Percentiles rank a stretch among this genome's conserved stretches.
These are phyloP conservation scores for Venturia canescens DNA, from an alignment of 1,140 invertebrate species.

Conservation along the genomic window DNA sequence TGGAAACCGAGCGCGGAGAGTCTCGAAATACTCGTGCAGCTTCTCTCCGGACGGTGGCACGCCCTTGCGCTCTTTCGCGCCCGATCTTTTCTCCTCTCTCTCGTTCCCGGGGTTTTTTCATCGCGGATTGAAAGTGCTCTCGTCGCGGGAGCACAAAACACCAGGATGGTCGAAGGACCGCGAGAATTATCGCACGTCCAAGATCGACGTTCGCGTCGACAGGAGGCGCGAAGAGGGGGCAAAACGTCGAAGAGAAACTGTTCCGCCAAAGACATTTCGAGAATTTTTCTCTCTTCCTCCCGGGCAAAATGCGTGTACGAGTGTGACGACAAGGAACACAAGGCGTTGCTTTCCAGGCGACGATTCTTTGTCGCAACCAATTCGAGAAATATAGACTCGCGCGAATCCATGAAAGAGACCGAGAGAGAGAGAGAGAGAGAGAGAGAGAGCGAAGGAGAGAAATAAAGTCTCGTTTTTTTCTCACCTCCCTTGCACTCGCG, in stretches of 20 bases:
- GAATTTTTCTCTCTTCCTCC: slow-evolving; percentile 36
- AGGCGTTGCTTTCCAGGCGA: slow-evolving; percentile 30
- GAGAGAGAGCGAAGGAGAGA: slow-evolving; percentile 40
- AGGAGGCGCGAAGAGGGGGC: background rate
- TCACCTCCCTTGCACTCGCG: slow-evolving; percentile 35
- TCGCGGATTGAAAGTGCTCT: slow-evolving; percentile 6
- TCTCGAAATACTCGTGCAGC: too few species aligned
- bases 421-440: background rate
- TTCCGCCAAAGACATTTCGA: slow-evolving; percentile 48
- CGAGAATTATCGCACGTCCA: slow-evolving; percentile 45
- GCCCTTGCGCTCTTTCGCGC: background rate
- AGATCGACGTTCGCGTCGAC: slow-evolving; percentile 43
- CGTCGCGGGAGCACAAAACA: slow-evolving; percentile 2
- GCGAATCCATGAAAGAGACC: background rate
- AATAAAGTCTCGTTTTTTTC: slow-evolving; percentile 43
- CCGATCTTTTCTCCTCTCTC: background rate
- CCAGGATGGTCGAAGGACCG: slow-evolving; percentile 13
- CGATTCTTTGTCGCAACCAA: slow-evolving; percentile 30
- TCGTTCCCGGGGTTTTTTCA: background rate
- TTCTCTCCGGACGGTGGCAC: background rate
- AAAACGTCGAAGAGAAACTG: slow-evolving; percentile 42
- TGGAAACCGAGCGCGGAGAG: too few species aligned
- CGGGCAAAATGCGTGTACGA: background rate
- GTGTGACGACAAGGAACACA: slow-evolving; percentile 20
- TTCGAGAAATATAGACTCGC: slow-evolving; percentile 18